Evolutionary conservation across 1,140 invertebrate genomes (phyloP).

Genomic region (Drosophila kanapiae): DNA sequence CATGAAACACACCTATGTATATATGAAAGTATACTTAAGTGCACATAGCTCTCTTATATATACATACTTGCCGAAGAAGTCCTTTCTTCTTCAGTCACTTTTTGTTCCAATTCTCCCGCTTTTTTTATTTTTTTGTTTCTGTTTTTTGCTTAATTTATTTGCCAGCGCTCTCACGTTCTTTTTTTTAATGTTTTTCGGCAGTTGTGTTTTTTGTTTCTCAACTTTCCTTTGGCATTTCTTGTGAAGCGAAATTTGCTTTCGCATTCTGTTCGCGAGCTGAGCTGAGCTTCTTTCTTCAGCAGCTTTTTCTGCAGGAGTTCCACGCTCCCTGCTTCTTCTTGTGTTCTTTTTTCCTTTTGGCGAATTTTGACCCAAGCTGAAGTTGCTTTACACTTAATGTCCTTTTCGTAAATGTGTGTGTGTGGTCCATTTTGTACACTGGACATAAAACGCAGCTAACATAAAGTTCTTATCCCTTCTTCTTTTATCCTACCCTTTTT

Average conservation of each 20-base stretch:
- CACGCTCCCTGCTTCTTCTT: constrained; percentile 9
- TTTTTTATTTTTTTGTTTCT: background rate
- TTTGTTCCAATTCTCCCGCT: constrained; percentile 16
- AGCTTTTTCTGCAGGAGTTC: background rate
- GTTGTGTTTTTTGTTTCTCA: constrained; percentile 27
- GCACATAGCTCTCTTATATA: constrained; percentile 27
- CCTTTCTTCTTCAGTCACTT: constrained; percentile 17
- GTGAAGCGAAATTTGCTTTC: constrained; percentile 52
- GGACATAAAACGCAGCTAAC: constrained; percentile 54
- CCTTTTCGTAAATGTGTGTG: constrained; percentile 17
- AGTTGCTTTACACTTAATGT: constrained; percentile 41
- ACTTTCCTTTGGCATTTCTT: constrained; percentile 46
- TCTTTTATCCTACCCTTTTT: constrained; percentile 26
- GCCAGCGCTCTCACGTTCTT: constrained; percentile 53
- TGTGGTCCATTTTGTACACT: constrained; percentile 47
- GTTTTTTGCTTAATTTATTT: constrained; percentile 69
- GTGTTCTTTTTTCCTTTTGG: constrained; percentile 4
- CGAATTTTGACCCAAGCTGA: constrained; percentile 44
- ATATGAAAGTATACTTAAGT: background rate
- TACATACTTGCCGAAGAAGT: constrained; percentile 17
- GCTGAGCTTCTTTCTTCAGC: constrained; percentile 34
- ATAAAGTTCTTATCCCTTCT: constrained; percentile 47
- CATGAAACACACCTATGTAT: constrained; percentile 8
- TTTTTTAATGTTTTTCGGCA: constrained; percentile 22
- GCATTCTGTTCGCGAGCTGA: constrained; percentile 17